phyloP scores from a whole-genome alignment of 2,113 vertebrate species.

The Cochlearius cochlearius region DNA sequence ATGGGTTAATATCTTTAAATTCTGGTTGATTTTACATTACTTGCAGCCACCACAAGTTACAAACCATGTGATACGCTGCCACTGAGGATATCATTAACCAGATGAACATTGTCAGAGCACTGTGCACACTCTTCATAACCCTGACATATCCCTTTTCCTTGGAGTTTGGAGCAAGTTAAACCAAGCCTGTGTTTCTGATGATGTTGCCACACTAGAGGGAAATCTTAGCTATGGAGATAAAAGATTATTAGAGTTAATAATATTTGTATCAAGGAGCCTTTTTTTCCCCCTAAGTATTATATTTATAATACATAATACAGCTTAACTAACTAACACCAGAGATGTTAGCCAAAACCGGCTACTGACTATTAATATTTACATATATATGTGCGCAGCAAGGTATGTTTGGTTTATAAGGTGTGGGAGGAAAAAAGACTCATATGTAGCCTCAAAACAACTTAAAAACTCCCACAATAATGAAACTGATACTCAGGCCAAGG shows the following conservation, averaged over 20 bases:
- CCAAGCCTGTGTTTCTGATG: background rate
- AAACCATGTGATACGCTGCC: background rate
- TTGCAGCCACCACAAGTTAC: background rate
- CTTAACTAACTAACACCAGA: background rate
- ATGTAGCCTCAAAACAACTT: background rate
- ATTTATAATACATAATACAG: background rate
- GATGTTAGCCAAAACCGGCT: background rate
- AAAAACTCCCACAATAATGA: fast-evolving
- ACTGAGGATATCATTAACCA: background rate
- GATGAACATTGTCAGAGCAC: background rate
- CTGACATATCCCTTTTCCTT: background rate
- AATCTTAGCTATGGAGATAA: background rate
- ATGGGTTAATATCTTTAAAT: background rate
- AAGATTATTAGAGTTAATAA: background rate
- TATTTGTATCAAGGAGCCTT: background rate
- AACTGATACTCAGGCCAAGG: background rate
- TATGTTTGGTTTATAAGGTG: background rate
- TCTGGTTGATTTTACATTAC: background rate
- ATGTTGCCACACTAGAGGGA: background rate
- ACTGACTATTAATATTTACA: background rate
- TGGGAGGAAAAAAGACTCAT: background rate
- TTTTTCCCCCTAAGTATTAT: background rate
- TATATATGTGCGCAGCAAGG: background rate
- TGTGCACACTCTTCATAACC: background rate
- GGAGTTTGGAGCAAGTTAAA: background rate